A percentile compares a stretch with the other conserved stretches of the same genome.
Evolutionary conservation across 2,797 vertebrate species (phyloP).

Genomic region (Danio jaintianensis): DNA sequence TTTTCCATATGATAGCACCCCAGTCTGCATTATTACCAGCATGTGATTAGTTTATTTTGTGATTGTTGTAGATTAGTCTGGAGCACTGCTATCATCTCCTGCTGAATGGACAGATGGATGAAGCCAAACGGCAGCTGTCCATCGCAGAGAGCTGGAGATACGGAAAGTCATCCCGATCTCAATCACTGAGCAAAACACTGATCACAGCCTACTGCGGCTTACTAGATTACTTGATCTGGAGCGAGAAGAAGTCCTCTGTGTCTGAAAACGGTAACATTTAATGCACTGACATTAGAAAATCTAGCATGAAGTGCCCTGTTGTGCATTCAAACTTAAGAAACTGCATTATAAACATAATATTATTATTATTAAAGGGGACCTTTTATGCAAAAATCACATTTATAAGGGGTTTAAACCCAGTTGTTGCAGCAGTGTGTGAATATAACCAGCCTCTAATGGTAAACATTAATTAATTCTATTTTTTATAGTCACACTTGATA

Average conservation of each 20-base stretch:
- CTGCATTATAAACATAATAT: too few species aligned
- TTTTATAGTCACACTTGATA: too few species aligned
- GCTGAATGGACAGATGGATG: slow-evolving; percentile 79
- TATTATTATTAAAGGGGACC: neutral
- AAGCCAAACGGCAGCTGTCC: slow-evolving; percentile 82
- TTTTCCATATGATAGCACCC: neutral
- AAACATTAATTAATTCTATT: too few species aligned
- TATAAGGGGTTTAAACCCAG: too few species aligned
- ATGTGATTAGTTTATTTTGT: neutral
- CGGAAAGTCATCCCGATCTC: slow-evolving; percentile 76
- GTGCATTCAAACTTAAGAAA: too few species aligned
- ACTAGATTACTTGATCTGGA: slow-evolving; percentile 88
- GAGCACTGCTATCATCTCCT: slow-evolving; percentile 88
- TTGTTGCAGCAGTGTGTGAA: too few species aligned
- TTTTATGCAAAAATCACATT: neutral
- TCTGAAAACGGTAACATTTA: slow-evolving; percentile 74
- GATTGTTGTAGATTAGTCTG: slow-evolving; percentile 82
- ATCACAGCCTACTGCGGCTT: slow-evolving; percentile 87
- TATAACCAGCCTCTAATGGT: too few species aligned
- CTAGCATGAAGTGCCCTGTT: too few species aligned
- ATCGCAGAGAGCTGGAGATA: slow-evolving; percentile 87
- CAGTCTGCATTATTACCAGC: neutral
- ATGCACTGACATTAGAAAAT: neutral
- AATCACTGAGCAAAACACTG: slow-evolving; percentile 78
- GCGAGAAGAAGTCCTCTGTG: slow-evolving; percentile 73